A percentile compares a stretch with the other conserved stretches of the same genome.
These are phyloP conservation scores for Aphis gossypii DNA, from an alignment of 1,140 invertebrate species.

Conservation along the genomic window DNA sequence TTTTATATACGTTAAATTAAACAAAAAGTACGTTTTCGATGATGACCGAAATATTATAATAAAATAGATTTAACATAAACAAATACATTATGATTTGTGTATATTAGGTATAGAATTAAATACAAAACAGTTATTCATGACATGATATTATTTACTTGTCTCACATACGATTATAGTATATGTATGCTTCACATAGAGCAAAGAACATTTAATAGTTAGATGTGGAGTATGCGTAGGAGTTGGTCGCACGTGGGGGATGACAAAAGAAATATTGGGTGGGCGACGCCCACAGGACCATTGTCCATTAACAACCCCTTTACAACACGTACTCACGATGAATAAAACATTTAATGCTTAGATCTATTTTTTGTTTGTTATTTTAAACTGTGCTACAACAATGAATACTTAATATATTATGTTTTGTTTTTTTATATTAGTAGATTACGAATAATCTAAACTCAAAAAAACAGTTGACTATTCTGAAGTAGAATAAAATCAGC, in stretches of 20 bases:
- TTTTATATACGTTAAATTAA: neutral
- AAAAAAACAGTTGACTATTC: neutral
- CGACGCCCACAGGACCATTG: constrained; percentile 52
- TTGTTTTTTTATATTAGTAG: neutral
- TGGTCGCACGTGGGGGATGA: constrained; percentile 47
- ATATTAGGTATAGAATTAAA: neutral
- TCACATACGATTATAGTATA: neutral
- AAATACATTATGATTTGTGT: neutral
- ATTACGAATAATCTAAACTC: neutral
- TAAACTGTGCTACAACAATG: neutral
- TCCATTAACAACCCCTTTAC: constrained; percentile 51
- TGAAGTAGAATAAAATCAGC: neutral
- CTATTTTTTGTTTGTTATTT: neutral
- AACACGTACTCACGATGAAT: constrained; percentile 13
- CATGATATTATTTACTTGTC: neutral
- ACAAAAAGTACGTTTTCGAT: neutral
- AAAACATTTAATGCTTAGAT: constrained; percentile 6
- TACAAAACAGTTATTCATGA: constrained; percentile 3
- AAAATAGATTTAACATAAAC: neutral
- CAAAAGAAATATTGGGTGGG: constrained; percentile 45
- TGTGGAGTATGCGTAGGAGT: constrained; percentile 39
- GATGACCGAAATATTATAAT: neutral
- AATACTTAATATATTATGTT: neutral
- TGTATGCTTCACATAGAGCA: neutral
- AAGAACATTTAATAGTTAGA: neutral